phyloP scores from a whole-genome alignment of 2,888 invertebrate species.

The Sylvicola cinctus region DNA sequence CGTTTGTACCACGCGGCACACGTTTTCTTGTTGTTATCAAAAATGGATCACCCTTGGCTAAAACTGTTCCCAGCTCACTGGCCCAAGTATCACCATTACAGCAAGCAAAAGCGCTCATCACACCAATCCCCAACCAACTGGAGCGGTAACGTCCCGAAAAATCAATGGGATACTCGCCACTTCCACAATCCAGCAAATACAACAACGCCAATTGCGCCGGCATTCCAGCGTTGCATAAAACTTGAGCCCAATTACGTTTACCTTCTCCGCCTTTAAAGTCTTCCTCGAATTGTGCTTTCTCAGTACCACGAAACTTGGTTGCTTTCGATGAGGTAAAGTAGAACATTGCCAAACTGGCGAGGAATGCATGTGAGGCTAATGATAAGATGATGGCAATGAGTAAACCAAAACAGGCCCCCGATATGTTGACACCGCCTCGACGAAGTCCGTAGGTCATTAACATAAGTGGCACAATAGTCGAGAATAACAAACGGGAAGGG shows the following conservation, averaged over 20 bases:
- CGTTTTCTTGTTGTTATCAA: slow-evolving; percentile 50
- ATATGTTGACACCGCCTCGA: slow-evolving; percentile 42
- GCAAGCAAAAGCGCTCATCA: slow-evolving; percentile 60
- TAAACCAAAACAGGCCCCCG: slow-evolving; percentile 50
- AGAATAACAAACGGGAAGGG: slow-evolving; percentile 23
- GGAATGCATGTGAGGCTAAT: slow-evolving; percentile 55
- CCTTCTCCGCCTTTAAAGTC: slow-evolving; percentile 76
- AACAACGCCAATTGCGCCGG: slow-evolving; percentile 56
- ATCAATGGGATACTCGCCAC: slow-evolving; percentile 57
- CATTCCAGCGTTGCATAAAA: slow-evolving; percentile 75
- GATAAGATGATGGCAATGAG: slow-evolving; percentile 57
- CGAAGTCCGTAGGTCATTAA: slow-evolving; percentile 45
- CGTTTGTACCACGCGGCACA: slow-evolving; percentile 78
- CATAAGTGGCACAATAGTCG: slow-evolving; percentile 31
- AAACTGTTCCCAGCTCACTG: slow-evolving; percentile 65
- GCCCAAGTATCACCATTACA: slow-evolving; percentile 84
- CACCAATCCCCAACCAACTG: slow-evolving; percentile 63
- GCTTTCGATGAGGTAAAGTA: slow-evolving; percentile 63
- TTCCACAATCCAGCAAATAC: slow-evolving; percentile 60
- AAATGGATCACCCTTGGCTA: slow-evolving; percentile 43
- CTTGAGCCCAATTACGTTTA: slow-evolving; percentile 76
- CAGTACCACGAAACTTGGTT: slow-evolving; percentile 48
- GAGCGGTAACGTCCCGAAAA: slow-evolving; percentile 53
- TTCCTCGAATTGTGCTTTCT: slow-evolving; percentile 47
- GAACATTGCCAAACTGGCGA: slow-evolving; percentile 50